Evolutionary conservation across 2,113 vertebrate species (phyloP).

Genomic region (Daubentonia madagascariensis): DNA sequence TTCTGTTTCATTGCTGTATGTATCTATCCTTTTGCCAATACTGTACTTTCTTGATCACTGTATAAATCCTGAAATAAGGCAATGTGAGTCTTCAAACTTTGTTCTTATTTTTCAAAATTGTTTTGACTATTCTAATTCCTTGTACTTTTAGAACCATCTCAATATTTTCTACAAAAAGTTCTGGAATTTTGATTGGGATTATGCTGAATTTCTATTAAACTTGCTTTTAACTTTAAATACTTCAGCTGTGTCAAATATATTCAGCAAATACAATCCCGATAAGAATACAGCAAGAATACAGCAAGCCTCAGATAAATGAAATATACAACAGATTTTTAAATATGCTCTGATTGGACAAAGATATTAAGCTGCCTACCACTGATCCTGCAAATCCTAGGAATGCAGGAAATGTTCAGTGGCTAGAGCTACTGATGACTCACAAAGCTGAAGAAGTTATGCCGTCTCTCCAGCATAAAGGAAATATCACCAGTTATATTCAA

Average conservation of each 20-base stretch:
- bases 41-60: neutral
- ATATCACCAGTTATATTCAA: neutral
- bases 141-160: neutral
- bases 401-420: neutral
- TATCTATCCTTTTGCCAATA: neutral
- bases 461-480: neutral
- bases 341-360: neutral
- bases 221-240: conserved; percentile 19
- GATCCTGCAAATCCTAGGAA: neutral
- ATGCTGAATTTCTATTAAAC: neutral
- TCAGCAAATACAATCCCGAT: neutral
- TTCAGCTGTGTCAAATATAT: neutral
- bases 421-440: neutral
- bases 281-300: neutral
- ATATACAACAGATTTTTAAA: neutral
- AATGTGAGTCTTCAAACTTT: neutral
- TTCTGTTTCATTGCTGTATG: neutral
- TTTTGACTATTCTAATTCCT: neutral
- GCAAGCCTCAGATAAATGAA: neutral
- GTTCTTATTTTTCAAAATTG: neutral
- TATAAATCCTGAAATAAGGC: neutral
- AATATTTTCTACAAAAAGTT: neutral
- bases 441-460: neutral
- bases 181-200: neutral
- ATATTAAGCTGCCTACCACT: neutral